phyloP scores from a whole-genome alignment of 2,797 vertebrate genomes.

The Fundulus diaphanus region DNA sequence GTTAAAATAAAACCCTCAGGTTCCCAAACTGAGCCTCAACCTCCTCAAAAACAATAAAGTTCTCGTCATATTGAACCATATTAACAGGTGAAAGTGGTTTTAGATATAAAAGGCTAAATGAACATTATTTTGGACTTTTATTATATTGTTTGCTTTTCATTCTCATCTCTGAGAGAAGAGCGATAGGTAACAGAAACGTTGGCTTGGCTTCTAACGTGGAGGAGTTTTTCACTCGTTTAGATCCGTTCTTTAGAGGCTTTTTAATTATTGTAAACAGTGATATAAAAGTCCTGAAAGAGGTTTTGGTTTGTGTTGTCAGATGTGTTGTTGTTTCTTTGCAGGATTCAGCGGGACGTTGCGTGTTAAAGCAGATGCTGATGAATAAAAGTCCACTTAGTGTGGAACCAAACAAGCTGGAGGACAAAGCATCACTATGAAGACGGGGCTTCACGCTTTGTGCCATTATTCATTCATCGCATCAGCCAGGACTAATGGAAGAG shows the following conservation, averaged over 20 bases:
- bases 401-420: background rate
- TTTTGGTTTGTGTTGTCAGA: too few species aligned
- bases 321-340: background rate
- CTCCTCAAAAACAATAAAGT: too few species aligned
- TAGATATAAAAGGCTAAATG: background rate
- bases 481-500: background rate
- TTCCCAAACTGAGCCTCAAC: too few species aligned
- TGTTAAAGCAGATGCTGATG: constrained; percentile 4
- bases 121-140: background rate
- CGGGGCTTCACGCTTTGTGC: background rate
- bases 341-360: background rate
- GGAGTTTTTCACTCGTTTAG: background rate
- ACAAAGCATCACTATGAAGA: background rate
- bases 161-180: background rate
- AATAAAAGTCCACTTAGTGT: background rate
- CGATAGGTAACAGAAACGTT: too few species aligned
- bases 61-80: too few species aligned
- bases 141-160: background rate
- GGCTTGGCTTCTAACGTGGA: too few species aligned
- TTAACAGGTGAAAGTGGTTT: too few species aligned
- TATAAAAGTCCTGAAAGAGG: too few species aligned
- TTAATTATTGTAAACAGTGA: background rate
- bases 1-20: too few species aligned
- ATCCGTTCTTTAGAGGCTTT: background rate
- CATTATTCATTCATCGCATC: background rate